Percentiles rank a stretch among this genome's conserved stretches.
Conservation (phyloP, 2,113 vertebrate species). For the Cricetomys ansorgei region DNA sequence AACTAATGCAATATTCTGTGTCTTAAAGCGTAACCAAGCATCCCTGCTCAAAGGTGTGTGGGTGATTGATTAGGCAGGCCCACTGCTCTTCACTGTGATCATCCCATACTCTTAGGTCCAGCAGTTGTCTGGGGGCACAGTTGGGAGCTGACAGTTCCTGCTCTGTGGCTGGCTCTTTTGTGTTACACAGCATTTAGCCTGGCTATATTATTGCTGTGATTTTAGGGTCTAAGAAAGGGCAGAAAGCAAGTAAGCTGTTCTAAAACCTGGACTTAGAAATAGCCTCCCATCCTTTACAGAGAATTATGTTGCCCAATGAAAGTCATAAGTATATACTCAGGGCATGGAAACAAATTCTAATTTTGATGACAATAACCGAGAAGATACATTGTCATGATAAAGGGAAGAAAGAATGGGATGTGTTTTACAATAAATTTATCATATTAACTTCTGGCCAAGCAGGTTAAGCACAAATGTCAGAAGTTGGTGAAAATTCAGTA, state of each 20-base stretch:
- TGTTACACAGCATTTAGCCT: too few relatives aligned
- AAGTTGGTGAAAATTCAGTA: background rate
- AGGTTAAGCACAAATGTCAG: background rate
- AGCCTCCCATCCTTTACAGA: background rate
- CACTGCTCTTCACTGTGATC: background rate
- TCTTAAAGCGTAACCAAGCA: background rate
- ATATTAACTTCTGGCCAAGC: too few relatives aligned
- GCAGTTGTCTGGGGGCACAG: rapidly evolving
- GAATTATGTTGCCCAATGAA: background rate
- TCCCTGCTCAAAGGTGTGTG: background rate
- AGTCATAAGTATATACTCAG: background rate
- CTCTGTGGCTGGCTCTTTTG: too few relatives aligned
- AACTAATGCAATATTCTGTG: background rate
- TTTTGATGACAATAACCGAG: background rate
- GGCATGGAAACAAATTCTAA: background rate
- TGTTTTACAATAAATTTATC: background rate
- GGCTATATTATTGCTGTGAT: background rate
- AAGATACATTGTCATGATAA: background rate
- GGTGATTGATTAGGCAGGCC: background rate
- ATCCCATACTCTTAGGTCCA: background rate
- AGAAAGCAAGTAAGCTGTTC: background rate
- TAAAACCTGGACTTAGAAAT: background rate
- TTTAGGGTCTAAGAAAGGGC: background rate
- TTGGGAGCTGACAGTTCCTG: background rate
- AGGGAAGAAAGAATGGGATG: background rate